Evolutionary conservation across 2,888 invertebrate species (phyloP).

Genomic region (Polydrusus tereticollis): DNA sequence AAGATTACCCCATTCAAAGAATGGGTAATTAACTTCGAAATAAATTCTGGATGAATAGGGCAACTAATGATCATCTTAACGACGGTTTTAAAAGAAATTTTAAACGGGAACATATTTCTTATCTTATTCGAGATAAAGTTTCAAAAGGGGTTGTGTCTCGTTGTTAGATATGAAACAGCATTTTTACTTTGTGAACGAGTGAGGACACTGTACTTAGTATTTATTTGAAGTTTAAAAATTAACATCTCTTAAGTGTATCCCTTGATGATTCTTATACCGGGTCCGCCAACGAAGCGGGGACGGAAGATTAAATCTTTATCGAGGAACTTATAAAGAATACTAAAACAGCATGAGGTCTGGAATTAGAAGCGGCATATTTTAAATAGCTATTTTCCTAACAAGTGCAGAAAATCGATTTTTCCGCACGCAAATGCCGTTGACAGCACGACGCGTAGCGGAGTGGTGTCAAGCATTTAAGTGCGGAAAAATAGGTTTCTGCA

Average conservation of each 20-base stretch:
- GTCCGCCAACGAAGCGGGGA: too few species aligned
- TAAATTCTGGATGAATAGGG: constrained; percentile 18
- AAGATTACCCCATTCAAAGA: constrained; percentile 15
- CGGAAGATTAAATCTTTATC: too few species aligned
- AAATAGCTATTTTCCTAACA: too few species aligned
- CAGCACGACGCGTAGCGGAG: too few species aligned
- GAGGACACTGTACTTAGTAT: neutral
- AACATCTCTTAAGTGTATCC: neutral
- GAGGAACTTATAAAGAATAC: too few species aligned
- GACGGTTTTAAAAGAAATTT: constrained; percentile 1
- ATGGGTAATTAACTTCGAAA: constrained; percentile 17
- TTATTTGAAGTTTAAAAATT: neutral
- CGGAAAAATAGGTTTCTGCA: too few species aligned
- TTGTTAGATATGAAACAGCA: neutral
- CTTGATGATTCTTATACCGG: too few species aligned
- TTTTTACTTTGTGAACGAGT: neutral
- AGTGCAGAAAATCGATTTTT: too few species aligned
- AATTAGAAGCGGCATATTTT: too few species aligned
- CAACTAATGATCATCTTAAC: constrained; percentile 8
- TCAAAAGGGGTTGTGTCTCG: constrained; percentile 1
- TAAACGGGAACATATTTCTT: constrained; percentile 13
- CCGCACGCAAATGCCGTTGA: too few species aligned
- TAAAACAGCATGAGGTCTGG: too few species aligned
- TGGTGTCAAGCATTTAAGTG: too few species aligned
- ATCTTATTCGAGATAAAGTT: constrained; percentile 1